Evolutionary conservation across 2,113 vertebrate species (phyloP).

Genomic region (Pseudorhombus dupliciocellatus): DNA sequence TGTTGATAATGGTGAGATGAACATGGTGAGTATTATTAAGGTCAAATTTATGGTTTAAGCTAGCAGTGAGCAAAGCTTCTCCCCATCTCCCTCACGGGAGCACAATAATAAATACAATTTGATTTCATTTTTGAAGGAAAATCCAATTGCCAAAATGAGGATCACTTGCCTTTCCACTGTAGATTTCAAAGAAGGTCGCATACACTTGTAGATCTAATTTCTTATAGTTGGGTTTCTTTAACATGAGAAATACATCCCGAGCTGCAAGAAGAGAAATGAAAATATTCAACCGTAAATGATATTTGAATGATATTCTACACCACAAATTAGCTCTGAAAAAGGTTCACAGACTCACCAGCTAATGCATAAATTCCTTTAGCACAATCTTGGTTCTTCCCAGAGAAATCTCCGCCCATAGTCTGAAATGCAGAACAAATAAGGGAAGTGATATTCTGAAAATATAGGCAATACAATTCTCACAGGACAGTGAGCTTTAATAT

Average conservation of each 20-base stretch:
- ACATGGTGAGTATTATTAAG: no score
- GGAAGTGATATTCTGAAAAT: not conserved
- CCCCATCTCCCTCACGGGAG: no score
- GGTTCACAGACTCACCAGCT: conserved; percentile 84
- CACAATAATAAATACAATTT: no score
- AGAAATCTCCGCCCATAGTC: conserved; percentile 99
- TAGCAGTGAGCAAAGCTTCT: no score
- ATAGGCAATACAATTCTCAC: not conserved
- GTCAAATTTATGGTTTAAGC: no score
- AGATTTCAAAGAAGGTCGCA: conserved; percentile 99
- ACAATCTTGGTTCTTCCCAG: conserved; percentile 98
- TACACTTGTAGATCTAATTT: conserved; percentile 98
- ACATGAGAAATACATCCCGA: conserved; percentile 98
- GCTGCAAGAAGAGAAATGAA: conserved; percentile 75
- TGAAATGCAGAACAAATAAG: conserved; percentile 58
- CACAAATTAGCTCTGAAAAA: not conserved
- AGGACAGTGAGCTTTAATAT: not conserved
- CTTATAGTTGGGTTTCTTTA: conserved; percentile 97
- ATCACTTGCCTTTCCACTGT: conserved; percentile 92
- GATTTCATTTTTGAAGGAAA: no score
- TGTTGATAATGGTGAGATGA: no score
- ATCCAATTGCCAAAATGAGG: no score
- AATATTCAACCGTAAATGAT: not conserved
- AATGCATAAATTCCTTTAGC: conserved; percentile 98
- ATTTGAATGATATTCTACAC: not conserved